phyloP scores from a whole-genome alignment of 2,888 invertebrate genomes.

The Himalopsyche anomala region DNA sequence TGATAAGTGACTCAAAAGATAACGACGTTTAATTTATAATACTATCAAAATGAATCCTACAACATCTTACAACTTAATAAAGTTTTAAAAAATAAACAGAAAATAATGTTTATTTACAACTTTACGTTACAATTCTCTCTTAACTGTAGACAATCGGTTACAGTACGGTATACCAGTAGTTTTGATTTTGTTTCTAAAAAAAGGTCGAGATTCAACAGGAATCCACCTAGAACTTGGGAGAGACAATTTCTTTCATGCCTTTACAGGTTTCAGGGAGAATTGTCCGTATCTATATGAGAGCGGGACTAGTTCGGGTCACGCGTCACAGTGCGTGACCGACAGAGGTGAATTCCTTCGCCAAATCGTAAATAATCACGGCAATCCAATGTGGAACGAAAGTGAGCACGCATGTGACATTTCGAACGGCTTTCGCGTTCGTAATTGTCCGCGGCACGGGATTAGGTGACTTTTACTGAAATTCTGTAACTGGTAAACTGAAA shows the following conservation, averaged over 20 bases:
- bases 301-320: neutral
- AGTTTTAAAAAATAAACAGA: no score
- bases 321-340: slow-evolving; percentile 39
- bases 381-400: slow-evolving; percentile 51
- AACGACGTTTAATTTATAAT: no score
- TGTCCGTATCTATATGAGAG: neutral
- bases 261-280: neutral
- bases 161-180: no score
- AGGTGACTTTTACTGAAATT: slow-evolving; percentile 6
- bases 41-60: no score
- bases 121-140: no score
- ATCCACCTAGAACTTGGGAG: neutral
- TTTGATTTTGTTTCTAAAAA: no score
- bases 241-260: slow-evolving; percentile 1
- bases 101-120: no score
- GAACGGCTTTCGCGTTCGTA: slow-evolving; percentile 50
- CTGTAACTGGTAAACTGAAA: no score
- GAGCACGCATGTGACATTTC: slow-evolving; percentile 54
- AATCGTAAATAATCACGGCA: slow-evolving; percentile 47
- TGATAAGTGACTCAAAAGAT: no score
- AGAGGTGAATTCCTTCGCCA: slow-evolving; percentile 44
- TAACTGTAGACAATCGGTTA: no score
- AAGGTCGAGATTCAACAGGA: neutral
- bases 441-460: slow-evolving; percentile 52
- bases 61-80: no score